Conservation (phyloP, 1,140 invertebrate species). For the Drosophila funebris region DNA sequence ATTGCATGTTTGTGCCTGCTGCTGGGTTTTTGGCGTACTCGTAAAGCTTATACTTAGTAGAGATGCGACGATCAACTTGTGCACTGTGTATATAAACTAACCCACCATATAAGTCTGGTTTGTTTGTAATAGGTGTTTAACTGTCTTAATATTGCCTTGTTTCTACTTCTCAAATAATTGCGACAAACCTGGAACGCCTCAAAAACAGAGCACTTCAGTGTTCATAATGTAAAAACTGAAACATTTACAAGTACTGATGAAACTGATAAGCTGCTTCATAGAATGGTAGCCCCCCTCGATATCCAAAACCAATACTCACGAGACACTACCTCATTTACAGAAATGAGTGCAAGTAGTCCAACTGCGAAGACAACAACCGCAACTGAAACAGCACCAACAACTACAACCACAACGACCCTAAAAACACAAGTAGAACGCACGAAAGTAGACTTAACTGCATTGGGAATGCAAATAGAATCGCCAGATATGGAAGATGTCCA, state of each 20-base stretch:
- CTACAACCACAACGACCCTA: conserved; percentile 50
- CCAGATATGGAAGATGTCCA: conserved; percentile 32
- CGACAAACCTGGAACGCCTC: conserved; percentile 64
- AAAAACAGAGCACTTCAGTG: conserved; percentile 83
- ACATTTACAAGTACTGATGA: conserved; percentile 77
- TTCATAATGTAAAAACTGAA: conserved; percentile 81
- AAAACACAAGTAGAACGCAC: conserved; percentile 64
- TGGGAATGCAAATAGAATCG: not conserved
- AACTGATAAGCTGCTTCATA: conserved; percentile 80
- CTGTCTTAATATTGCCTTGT: conserved; percentile 76
- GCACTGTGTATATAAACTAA: conserved; percentile 77
- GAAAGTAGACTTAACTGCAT: conserved; percentile 52
- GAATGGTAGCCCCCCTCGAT: conserved; percentile 67
- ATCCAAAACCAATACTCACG: conserved; percentile 60
- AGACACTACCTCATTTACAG: conserved; percentile 84
- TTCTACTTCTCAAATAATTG: conserved; percentile 64
- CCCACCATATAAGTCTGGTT: conserved; percentile 58
- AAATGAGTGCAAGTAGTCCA: conserved; percentile 83
- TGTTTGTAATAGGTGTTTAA: conserved; percentile 75
- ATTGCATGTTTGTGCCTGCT: conserved; percentile 79
- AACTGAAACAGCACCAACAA: conserved; percentile 48
- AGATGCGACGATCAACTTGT: conserved; percentile 38
- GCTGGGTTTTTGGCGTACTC: conserved; percentile 65
- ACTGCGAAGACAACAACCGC: conserved; percentile 56
- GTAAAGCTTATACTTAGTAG: conserved; percentile 63